A percentile compares a stretch with the other conserved stretches of the same genome.
Evolutionary conservation across 2,797 vertebrate species (phyloP).

Genomic region (Alca torda): DNA sequence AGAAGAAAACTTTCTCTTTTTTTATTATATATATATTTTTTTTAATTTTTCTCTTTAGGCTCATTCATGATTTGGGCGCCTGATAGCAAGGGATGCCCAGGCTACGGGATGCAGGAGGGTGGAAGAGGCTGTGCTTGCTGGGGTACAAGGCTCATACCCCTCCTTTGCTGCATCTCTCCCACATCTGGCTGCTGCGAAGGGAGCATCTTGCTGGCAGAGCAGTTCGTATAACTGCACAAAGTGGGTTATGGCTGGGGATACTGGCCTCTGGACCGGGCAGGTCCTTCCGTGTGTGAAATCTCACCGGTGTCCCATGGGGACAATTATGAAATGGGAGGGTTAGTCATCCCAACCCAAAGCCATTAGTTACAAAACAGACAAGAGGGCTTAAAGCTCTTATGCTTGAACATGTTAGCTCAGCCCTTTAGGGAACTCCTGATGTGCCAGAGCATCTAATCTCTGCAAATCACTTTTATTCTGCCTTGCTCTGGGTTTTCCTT

Average conservation of each 20-base stretch:
- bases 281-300: neutral
- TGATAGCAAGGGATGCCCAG: neutral
- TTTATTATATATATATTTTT: too few species aligned
- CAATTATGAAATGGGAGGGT: neutral
- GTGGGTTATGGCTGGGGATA: neutral
- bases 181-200: rapidly evolving
- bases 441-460: conserved; percentile 62
- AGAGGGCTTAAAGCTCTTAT: conserved; percentile 43
- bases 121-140: neutral
- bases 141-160: neutral
- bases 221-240: neutral
- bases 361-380: conserved; percentile 48
- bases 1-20: neutral
- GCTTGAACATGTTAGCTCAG: conserved; percentile 48
- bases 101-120: neutral
- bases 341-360: neutral
- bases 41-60: neutral
- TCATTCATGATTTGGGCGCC: neutral
- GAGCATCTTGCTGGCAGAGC: neutral
- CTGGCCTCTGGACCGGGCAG: neutral
- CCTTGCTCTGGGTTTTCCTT: conserved; percentile 49
- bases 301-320: neutral
- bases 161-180: neutral
- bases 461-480: conserved; percentile 57
- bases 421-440: conserved; percentile 65